Evolutionary conservation across 2,113 vertebrate species (phyloP).

Genomic region (Balaeniceps rex): DNA sequence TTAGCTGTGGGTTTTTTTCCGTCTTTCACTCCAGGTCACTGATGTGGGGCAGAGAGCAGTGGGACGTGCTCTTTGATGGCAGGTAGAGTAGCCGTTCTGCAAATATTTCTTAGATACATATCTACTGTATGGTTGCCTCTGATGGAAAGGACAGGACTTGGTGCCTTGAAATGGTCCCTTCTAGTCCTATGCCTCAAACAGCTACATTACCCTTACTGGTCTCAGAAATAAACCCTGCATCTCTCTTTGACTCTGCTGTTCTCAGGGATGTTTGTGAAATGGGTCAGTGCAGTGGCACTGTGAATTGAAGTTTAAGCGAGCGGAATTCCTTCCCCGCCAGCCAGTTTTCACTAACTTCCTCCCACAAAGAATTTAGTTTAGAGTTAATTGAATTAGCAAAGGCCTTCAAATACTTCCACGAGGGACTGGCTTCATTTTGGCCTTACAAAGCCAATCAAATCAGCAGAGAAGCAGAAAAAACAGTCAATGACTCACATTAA

Average conservation of each 20-base stretch:
- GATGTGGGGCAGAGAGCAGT: not conserved
- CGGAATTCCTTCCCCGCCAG: not conserved
- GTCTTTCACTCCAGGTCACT: not conserved
- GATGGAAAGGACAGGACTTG: not conserved
- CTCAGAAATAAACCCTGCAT: not conserved
- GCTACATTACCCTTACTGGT: not conserved
- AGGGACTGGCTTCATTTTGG: not conserved
- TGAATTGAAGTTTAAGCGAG: not conserved
- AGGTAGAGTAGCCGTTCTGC: not conserved
- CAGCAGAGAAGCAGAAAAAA: slow-evolving; percentile 24
- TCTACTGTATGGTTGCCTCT: not conserved
- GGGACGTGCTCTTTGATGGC: not conserved
- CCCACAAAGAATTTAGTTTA: not conserved
- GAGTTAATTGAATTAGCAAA: slow-evolving; percentile 55
- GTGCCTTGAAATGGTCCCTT: not conserved
- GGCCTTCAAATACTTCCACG: not conserved
- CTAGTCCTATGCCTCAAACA: not conserved
- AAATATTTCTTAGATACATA: not conserved
- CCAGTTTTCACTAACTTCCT: not conserved
- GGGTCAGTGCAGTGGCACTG: not conserved
- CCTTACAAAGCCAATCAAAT: slow-evolving; percentile 13
- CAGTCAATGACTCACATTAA: slow-evolving; percentile 42
- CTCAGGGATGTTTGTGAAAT: not conserved
- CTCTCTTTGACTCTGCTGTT: not conserved
- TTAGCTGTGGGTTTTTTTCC: not conserved